Conservation (phyloP, 2,113 vertebrate species). For the Aix galericulata region DNA sequence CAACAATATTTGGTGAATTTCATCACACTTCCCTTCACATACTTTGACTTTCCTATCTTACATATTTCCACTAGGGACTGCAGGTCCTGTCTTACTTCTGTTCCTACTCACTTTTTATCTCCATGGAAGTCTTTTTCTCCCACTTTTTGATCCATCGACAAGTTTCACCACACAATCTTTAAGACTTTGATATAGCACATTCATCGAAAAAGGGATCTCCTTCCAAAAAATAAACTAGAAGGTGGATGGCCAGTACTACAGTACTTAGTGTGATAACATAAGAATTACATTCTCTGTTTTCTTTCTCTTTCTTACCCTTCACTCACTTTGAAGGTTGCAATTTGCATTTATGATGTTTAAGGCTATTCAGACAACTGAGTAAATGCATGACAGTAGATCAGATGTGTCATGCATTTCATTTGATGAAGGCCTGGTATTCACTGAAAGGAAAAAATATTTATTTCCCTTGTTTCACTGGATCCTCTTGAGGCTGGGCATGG, state of each 20-base stretch:
- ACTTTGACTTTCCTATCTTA: background rate
- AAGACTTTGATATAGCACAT: background rate
- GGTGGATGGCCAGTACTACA: background rate
- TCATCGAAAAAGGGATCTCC: background rate
- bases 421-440: background rate
- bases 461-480: background rate
- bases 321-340: background rate
- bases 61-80: accelerated
- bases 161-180: background rate
- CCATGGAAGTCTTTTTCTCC: background rate
- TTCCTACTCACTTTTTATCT: background rate
- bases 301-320: background rate
- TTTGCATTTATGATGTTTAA: background rate
- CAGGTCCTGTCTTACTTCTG: background rate
- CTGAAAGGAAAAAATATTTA: background rate
- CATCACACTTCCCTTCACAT: background rate
- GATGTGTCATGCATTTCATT: background rate
- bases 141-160: background rate
- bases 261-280: background rate
- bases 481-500: background rate
- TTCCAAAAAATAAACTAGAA: background rate
- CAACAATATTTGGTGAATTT: background rate
- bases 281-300: background rate
- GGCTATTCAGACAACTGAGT: background rate
- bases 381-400: background rate